Conservation (phyloP, 2,888 invertebrate species). For the Caenorhabditis sinica region DNA sequence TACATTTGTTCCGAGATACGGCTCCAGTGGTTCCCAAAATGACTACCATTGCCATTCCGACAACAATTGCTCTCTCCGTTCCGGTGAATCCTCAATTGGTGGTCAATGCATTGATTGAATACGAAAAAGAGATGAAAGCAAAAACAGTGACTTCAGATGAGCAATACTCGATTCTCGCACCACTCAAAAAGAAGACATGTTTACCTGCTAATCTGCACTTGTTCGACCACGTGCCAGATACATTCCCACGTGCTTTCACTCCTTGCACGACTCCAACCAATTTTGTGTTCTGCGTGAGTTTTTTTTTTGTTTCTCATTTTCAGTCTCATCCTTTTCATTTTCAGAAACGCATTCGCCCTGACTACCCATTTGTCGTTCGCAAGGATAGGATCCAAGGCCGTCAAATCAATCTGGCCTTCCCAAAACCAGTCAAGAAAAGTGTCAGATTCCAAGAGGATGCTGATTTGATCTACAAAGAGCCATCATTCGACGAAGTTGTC, state of each 20-base stretch:
- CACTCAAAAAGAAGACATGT: background rate
- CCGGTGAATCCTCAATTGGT: background rate
- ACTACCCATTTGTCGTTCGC: background rate
- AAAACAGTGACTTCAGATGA: background rate
- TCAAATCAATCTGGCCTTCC: slow-evolving; percentile 1
- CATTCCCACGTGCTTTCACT: background rate
- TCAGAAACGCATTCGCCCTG: slow-evolving; percentile 23
- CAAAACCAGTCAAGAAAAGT: background rate
- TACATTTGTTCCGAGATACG: no score
- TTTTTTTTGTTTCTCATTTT: background rate
- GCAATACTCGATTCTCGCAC: background rate
- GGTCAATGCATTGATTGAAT: no score
- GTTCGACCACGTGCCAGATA: slow-evolving; percentile 14
- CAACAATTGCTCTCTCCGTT: background rate
- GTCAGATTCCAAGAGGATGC: background rate
- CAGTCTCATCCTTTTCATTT: no score
- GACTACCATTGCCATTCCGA: background rate
- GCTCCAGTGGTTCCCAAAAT: background rate
- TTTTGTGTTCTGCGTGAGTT: slow-evolving; percentile 6
- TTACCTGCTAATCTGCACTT: background rate
- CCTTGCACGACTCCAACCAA: slow-evolving; percentile 7
- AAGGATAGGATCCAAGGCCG: background rate
- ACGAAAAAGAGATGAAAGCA: no score
- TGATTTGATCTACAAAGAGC: background rate
- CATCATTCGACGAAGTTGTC: slow-evolving; percentile 12